These are phyloP conservation scores for Ciconia stormi DNA, from an alignment of 2,113 vertebrate genomes.

Conservation along the genomic window DNA sequence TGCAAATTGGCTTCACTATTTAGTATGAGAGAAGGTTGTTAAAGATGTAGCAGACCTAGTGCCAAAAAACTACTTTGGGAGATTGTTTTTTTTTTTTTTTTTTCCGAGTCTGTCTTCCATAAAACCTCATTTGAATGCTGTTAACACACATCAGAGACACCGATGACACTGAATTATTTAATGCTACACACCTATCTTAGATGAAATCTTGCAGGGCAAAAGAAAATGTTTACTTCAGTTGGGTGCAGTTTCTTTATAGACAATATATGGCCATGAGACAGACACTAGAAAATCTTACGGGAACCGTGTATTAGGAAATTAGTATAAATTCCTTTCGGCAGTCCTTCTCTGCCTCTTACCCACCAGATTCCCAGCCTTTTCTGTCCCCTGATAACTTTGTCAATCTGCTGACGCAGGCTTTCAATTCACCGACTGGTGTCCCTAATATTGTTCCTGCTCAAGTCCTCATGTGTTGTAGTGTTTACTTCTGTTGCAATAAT, in stretches of 20 bases:
- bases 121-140: slow-evolving; percentile 11
- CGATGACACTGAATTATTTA: slow-evolving; percentile 14
- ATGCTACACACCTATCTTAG: background rate
- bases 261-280: rapidly evolving
- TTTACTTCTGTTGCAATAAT: background rate
- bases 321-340: background rate
- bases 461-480: background rate
- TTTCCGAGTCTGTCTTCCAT: background rate
- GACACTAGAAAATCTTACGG: background rate
- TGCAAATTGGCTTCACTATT: background rate
- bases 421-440: background rate
- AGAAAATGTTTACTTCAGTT: background rate
- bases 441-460: background rate
- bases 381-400: rapidly evolving
- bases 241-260: background rate
- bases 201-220: background rate
- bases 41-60: background rate
- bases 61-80: slow-evolving; percentile 35
- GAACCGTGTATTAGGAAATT: background rate
- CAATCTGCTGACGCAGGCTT: rapidly evolving
- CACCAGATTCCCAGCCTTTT: background rate
- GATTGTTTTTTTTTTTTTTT: background rate
- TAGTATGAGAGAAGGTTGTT: background rate
- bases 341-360: background rate
- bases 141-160: background rate